Base-by-base conservation (phyloP, 1,140 invertebrate genomes). In the Pachyrhynchus sulphureomaculatus region DNA sequence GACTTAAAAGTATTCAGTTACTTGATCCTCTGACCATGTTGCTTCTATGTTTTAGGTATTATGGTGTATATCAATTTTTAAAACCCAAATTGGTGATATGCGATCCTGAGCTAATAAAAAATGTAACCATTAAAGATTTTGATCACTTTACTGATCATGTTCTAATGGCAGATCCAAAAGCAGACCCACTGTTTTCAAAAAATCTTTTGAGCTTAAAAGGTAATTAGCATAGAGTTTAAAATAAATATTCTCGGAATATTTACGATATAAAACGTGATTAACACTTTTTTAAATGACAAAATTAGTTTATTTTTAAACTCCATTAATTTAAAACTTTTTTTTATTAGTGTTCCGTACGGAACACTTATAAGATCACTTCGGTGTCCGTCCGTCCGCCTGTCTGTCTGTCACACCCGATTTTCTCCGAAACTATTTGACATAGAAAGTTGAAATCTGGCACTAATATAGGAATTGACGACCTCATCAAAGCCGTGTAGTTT, bases 21-120 rank as follows among this genome's bases (percentile, higher is more conserved):
- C n/a, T n/a, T n/a, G n/a, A n/a, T n/a, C n/a, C n/a, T n/a, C n/a
- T n/a, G n/a, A n/a, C n/a, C n/a, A n/a, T n/a, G n/a, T n/a, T n/a
- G n/a, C n/a, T n/a, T n/a, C n/a, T n/a, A n/a, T 45, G 17, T 45
- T 62, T 45, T 33, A 67, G 63, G 13, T 59, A 65, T 47, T 56
- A 26, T 48, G 62, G 62, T 29, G 36, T 59, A 2, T 83, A 75
- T 39, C 79, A 84, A 53, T 78, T 85, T 21, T 17, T 75, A 0
- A 76, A 69, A 1, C 84, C 84, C 0, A 62, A 76, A 1, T 58
- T 86, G 4, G 52, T 86, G 8, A 64, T 88, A 0, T 78, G 79
- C 32, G 84, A 87, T 68, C 80, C 80, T 0, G 83, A 87, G 12
- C 21, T 86, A 5, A 67, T 72, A 3, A 68, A 68, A 52, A 10